Base-by-base conservation (phyloP, 2,797 vertebrate species). In the Trachurus trachurus region DNA sequence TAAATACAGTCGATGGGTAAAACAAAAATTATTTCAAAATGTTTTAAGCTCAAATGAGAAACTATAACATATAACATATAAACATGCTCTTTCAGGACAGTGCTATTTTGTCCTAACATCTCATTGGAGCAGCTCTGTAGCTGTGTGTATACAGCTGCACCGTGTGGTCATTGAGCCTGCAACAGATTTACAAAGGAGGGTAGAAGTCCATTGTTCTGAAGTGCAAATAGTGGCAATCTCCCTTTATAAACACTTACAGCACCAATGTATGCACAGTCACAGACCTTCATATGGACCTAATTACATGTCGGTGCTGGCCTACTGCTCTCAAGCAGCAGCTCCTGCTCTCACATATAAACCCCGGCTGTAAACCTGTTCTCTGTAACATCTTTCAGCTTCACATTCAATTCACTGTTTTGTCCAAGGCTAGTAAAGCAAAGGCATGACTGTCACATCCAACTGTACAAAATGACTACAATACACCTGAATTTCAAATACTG, bases 211-310 rank as follows among this genome's bases (percentile, higher is more conserved):
- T 84, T 80, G 76, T 73, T 80, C 74, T 88, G 73, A 87, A 91
- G 89, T 87, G 85, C 85, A 93, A 94, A 93, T 86, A 89, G 74
- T 68, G 68, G 13, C 66, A 54, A 68, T 68, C 52, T 78, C 76
- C 58, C 26, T 67, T 71, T 39, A 78, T 13, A 79, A 26, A 76
- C 54, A 78, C 45, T 53, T 10, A 65, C 69, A 39, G 26, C 53
- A 39, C 3, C 54, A 74, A 78, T 66, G 74, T 69, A 85, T 84
- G 82, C 82, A 62, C 62, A 62, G 84, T 78, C 85, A 89, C 83
- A 84, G n/a, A 82, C 57, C 63, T 61, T 58, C 67, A 34, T 53
- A 61, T 50, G 54, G 4, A 58, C 56, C 68, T 63, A 57, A 80
- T 83, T 63, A 68, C 42, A 60, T 63, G 40, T 52, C 40, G 40